A percentile compares a stretch with the other conserved stretches of the same genome.
These are phyloP conservation scores for Kobus ellipsiprymnus DNA, from an alignment of 2,113 vertebrate genomes.

Conservation along the genomic window DNA sequence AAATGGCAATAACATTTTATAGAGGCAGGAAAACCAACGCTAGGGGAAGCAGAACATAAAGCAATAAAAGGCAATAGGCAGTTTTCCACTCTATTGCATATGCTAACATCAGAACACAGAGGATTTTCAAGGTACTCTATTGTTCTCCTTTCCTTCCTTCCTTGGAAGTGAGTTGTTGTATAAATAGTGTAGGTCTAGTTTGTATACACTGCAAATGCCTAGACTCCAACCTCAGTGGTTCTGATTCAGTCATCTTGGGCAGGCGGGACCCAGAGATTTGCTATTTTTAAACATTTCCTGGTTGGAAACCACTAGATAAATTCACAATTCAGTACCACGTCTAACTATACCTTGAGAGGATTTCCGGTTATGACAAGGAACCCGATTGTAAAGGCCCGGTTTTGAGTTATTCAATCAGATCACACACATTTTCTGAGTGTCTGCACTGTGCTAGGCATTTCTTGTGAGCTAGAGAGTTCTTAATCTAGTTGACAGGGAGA, in stretches of 20 bases:
- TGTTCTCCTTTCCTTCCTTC: not conserved
- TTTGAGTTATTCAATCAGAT: not conserved
- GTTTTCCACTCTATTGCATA: not conserved
- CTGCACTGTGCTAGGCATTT: not conserved
- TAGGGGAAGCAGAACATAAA: not conserved
- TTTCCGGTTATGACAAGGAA: not conserved
- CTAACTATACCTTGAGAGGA: not conserved
- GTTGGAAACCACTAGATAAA: not conserved
- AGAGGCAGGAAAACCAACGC: not conserved
- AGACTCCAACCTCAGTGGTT: not conserved
- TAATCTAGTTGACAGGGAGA: not conserved
- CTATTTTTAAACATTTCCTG: not conserved
- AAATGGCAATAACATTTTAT: not conserved
- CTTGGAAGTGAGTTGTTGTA: not conserved
- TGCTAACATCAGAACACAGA: not conserved
- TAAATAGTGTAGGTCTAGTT: not conserved
- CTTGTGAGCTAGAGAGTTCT: not conserved
- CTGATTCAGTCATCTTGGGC: not conserved
- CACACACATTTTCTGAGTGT: not conserved
- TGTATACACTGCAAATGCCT: not conserved
- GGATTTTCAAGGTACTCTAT: not conserved
- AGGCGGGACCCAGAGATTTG: not conserved
- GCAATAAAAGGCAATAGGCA: not conserved
- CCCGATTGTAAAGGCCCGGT: not conserved
- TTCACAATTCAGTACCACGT: not conserved